phyloP scores from a whole-genome alignment of 2,797 vertebrate species.

The Xerus rutilus region DNA sequence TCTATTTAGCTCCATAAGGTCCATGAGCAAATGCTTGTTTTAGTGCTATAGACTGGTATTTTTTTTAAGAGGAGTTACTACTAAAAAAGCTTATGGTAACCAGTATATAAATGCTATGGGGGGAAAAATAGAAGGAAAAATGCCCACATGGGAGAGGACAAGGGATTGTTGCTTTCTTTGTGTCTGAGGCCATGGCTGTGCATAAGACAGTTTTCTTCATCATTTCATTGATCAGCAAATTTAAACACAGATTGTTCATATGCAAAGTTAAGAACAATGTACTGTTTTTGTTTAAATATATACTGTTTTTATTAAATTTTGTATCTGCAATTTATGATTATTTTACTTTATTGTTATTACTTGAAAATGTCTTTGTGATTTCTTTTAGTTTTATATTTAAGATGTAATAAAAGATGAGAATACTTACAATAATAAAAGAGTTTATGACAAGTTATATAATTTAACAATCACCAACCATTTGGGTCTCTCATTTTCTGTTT shows the following conservation, averaged over 20 bases:
- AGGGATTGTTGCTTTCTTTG: slow-evolving; percentile 37
- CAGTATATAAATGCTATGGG: neutral
- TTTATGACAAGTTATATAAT: slow-evolving; percentile 81
- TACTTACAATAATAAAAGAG: slow-evolving; percentile 71
- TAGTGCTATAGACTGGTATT: neutral
- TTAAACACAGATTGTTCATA: slow-evolving; percentile 31
- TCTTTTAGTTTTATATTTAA: slow-evolving; percentile 78
- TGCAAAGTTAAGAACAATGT: slow-evolving; percentile 48
- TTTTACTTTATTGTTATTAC: slow-evolving; percentile 61
- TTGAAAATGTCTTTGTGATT: slow-evolving; percentile 57
- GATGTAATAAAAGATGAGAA: slow-evolving; percentile 71
- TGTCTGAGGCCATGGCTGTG: neutral
- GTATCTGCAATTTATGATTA: slow-evolving; percentile 46
- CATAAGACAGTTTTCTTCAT: slow-evolving; percentile 65
- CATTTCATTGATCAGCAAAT: slow-evolving; percentile 41
- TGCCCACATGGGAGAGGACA: neutral
- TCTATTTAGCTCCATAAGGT: neutral
- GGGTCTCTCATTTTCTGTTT: slow-evolving; percentile 68
- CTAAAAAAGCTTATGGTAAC: slow-evolving; percentile 15
- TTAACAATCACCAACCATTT: slow-evolving; percentile 77
- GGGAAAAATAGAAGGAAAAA: slow-evolving; percentile 46
- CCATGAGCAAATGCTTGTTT: neutral
- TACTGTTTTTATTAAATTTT: slow-evolving; percentile 52
- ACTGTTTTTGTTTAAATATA: slow-evolving; percentile 53
- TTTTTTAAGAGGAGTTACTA: slow-evolving; percentile 35